Evolutionary conservation across 2,113 vertebrate genomes (phyloP).

Genomic region (Syngnathus floridae): DNA sequence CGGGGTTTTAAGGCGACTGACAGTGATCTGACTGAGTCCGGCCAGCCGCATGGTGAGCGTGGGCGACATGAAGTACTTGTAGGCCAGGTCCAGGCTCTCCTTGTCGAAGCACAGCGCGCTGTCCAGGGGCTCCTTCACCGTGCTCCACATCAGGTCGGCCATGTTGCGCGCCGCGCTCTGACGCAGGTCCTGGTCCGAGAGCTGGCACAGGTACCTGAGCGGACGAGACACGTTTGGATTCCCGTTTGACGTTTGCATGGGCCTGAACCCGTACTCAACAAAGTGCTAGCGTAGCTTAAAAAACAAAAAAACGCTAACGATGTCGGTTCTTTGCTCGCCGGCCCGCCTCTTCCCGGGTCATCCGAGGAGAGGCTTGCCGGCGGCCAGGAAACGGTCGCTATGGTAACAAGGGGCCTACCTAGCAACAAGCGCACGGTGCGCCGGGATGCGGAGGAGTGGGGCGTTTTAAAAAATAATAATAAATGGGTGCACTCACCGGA

Average conservation of each 20-base stretch:
- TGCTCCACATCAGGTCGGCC: slow-evolving; percentile 99
- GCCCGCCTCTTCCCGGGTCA: slow-evolving; percentile 49
- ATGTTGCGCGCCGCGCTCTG: slow-evolving; percentile 97
- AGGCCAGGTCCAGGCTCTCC: slow-evolving; percentile 97
- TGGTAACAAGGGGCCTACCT: slow-evolving; percentile 66
- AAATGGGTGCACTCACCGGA: slow-evolving; percentile 76
- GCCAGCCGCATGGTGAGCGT: slow-evolving; percentile 98
- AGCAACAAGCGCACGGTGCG: slow-evolving; percentile 49
- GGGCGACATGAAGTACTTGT: slow-evolving; percentile 99
- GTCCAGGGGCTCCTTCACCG: slow-evolving; percentile 97
- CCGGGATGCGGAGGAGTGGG: background rate
- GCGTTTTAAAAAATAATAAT: background rate
- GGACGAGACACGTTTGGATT: too few species aligned
- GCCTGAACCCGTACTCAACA: too few species aligned
- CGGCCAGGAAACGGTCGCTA: slow-evolving; percentile 58
- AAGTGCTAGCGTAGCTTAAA: too few species aligned
- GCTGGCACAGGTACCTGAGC: slow-evolving; percentile 91
- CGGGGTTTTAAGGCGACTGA: slow-evolving; percentile 58
- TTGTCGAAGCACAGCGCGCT: slow-evolving; percentile 96
- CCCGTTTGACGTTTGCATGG: too few species aligned
- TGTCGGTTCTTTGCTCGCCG: too few species aligned
- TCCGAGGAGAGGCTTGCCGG: slow-evolving; percentile 53
- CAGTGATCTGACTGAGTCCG: slow-evolving; percentile 97
- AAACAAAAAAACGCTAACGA: too few species aligned
- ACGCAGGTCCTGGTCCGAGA: slow-evolving; percentile 97